A percentile compares a stretch with the other conserved stretches of the same genome.
Conservation (phyloP, 2,888 invertebrate genomes). For the Nomada ruficornis region DNA sequence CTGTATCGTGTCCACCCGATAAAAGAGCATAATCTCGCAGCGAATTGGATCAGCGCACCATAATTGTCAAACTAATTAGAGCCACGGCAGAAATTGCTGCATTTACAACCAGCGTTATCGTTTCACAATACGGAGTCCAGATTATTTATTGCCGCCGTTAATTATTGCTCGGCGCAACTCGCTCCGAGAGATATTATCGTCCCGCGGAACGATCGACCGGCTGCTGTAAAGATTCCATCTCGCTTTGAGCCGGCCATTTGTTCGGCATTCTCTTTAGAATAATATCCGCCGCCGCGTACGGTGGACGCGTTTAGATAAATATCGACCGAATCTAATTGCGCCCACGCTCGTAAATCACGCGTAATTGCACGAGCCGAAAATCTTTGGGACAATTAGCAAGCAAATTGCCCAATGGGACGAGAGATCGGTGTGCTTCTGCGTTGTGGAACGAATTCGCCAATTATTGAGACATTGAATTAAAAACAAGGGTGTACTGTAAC, state of each 20-base stretch:
- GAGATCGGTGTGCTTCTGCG: background rate
- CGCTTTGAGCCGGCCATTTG: conserved; percentile 16
- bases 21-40: conserved; percentile 42
- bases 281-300: conserved; percentile 17
- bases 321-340: conserved; percentile 28
- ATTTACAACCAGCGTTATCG: conserved; percentile 63
- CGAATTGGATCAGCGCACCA: conserved; percentile 60
- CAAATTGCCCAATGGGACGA: background rate
- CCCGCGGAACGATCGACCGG: conserved; percentile 35
- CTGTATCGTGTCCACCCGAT: conserved; percentile 27
- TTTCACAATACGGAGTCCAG: conserved; percentile 67
- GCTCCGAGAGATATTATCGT: conserved; percentile 59
- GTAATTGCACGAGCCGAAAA: conserved; percentile 19
- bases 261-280: conserved; percentile 31
- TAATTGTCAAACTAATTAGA: conserved; percentile 75
- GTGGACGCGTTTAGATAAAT: conserved; percentile 30
- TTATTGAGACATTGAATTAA: conserved; percentile 37
- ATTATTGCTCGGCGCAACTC: conserved; percentile 68
- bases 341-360: conserved; percentile 12
- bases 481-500: conserved; percentile 35
- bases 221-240: conserved; percentile 45
- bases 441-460: background rate
- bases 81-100: conserved; percentile 61
- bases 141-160: conserved; percentile 72
- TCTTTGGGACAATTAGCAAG: conserved; percentile 14